A percentile compares a stretch with the other conserved stretches of the same genome.
These are phyloP conservation scores for Ciconia nigra DNA, from an alignment of 2,797 vertebrate species.

Conservation along the genomic window DNA sequence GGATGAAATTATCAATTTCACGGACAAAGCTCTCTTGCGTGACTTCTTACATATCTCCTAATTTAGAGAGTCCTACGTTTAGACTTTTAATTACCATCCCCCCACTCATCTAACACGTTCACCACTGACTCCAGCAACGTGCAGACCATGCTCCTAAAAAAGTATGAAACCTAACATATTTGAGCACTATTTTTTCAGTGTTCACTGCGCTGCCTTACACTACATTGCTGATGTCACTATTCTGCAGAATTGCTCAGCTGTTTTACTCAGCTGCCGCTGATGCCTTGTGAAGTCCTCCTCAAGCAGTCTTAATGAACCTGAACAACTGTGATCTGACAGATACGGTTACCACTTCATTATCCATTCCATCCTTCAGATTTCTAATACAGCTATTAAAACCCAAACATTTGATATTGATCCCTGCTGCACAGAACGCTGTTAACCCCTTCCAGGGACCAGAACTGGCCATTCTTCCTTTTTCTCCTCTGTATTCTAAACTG, in stretches of 20 bases:
- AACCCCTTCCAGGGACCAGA: not conserved
- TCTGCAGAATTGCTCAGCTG: slow-evolving; percentile 9
- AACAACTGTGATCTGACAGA: slow-evolving; percentile 6
- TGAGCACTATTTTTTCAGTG: not conserved
- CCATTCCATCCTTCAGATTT: not conserved
- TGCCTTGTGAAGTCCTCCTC: not conserved
- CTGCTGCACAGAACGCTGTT: not conserved
- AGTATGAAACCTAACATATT: not conserved
- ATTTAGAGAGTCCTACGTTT: not conserved
- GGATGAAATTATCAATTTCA: not conserved
- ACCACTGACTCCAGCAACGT: not conserved
- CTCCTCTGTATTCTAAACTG: not conserved
- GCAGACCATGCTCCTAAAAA: not conserved
- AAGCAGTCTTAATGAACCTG: not conserved
- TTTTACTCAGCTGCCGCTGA: not conserved
- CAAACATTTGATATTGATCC: not conserved
- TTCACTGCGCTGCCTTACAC: not conserved
- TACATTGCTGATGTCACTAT: not conserved
- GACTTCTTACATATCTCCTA: not conserved
- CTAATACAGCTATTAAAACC: not conserved
- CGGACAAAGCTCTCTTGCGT: not conserved
- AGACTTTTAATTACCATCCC: not conserved
- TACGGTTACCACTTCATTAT: not conserved
- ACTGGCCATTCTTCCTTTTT: not conserved
- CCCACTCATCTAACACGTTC: not conserved